Evolutionary conservation across 64 coral and sea anemone species (phyloP), one percentile per base, ranked within the genome.

Genomic region (Anthopleura sola): DNA sequence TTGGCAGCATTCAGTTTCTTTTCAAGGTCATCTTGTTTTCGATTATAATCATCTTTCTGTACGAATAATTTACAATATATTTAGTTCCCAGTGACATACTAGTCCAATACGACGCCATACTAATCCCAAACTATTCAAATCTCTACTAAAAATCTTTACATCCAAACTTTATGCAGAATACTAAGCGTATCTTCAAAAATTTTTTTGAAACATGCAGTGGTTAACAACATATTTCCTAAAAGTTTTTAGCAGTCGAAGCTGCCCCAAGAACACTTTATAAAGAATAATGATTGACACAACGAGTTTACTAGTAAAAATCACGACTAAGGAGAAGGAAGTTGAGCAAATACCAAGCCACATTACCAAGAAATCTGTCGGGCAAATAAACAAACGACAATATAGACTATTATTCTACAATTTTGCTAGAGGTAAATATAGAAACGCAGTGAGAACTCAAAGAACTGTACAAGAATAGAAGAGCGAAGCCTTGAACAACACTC

Each of bases 1-100:
- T 86, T 96, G 4, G 94, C 88, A 82, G 90, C 47, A 47, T 92
- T 92, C 23, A 96, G 60, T 92, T 96, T 96, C 32, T 82, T 88
- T 87, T 96, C 94, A 8, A 96, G 57, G 20, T 92, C 90, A 4
- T 87, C 86, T 19, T 89, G 83, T 24, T 78, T 92, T 71, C 87
- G 87, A 49, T 76, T 87, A 56, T 89, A 87, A 36, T 92, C 94
- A 19, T 96, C 90, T 26, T 69, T 86, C 94, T 96, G 47, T 39
- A 91, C 13, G 29, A 36, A 71, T 71, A 26, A 66, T 9, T n/a
- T 4, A 66, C 10, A 66, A 26, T 21, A 24, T 8, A 66, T 66
- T 28, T 66, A 71, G 28, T 34, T 26, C 9, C 26, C 23, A 2
- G 26, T n/a, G 62, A 28, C 62, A 68, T 26, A 28, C 26, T 68